phyloP scores from a whole-genome alignment of 1,140 invertebrate genomes.

The Cyphomyrmex costatus region DNA sequence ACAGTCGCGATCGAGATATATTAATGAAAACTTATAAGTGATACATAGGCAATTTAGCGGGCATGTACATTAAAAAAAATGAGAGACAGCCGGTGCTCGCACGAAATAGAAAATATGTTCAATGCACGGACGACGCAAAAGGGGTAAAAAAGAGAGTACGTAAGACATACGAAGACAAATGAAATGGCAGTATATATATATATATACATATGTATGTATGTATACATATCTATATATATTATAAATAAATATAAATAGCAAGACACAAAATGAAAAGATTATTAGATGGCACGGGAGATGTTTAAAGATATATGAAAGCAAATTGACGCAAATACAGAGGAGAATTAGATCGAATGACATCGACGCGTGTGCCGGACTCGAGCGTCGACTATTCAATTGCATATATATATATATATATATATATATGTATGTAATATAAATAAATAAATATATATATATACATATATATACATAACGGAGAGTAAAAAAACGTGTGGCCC shows the following conservation, averaged over 20 bases:
- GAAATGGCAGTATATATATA: constrained; percentile 12
- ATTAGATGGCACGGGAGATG: constrained; percentile 37
- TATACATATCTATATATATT: constrained; percentile 42
- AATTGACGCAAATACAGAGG: constrained; percentile 20
- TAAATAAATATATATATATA: constrained; percentile 85
- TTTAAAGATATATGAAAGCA: constrained; percentile 52
- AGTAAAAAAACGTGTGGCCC: constrained; percentile 78
- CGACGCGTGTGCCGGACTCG: constrained; percentile 77
- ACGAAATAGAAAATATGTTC: constrained; percentile 67
- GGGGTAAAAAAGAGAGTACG: background rate
- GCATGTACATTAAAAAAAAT: constrained; percentile 86
- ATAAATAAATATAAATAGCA: constrained; percentile 71
- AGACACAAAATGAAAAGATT: constrained; percentile 18
- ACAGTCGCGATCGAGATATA: constrained; percentile 85
- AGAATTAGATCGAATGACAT: constrained; percentile 67
- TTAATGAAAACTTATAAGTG: constrained; percentile 77
- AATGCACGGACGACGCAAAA: constrained; percentile 42
- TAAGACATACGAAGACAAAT: background rate
- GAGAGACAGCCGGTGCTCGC: constrained; percentile 74
- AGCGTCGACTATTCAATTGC: constrained; percentile 84
- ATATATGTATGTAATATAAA: no score
- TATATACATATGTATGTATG: constrained; percentile 27
- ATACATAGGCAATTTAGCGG: constrained; percentile 86
- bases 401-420: constrained; percentile 86
- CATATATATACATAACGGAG: constrained; percentile 77